Base-by-base conservation (phyloP, 2,888 invertebrate genomes). In the Harmothoe impar region DNA sequence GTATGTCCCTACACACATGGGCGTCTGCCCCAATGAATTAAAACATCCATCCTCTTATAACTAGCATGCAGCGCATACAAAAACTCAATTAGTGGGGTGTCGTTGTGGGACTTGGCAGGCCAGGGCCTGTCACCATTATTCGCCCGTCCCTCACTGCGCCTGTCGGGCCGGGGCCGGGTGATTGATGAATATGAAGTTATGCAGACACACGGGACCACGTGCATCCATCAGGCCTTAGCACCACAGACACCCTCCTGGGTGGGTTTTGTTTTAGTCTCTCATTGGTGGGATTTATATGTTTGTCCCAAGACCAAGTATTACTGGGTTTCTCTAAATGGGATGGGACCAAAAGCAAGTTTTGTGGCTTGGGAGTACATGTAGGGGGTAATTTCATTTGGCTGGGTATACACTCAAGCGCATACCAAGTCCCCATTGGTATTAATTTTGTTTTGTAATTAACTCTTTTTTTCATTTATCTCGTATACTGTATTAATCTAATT, bases 121-220 rank as follows among this genome's bases (percentile, higher is more conserved):
- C 72, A 72, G 72, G 5, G 29, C 72, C 72, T 25, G 72, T 72
- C 72, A 72, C n/a, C 72, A 29, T 72, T n/a, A 72, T 29, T 72
- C 25, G 5, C 72, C 72, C 29, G 29, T 72, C 72, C 72, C 17
- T 72, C 72, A 72, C 25, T 3, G 72, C 15, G 72, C 15, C 72
- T 72, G 72, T 25, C 29, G 25, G 15, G 5, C 3, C n/a, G 17
- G 72, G 17, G 31, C 12, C 72, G 29, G 15, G 29, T 72, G 72
- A 72, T 29, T 72, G 72, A 72, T 72, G 72, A 72, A 72, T 72
- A 72, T 72, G 72, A 72, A 72, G 72, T 72, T 72, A 72, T 29
- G 3, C 29, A 3, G 29, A 72, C 72, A n/a, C 72, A 15, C 25
- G 72, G 72, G 72, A 29, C 25, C 31, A 15, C 3, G 17, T 29